Base-by-base conservation (phyloP, 2,888 invertebrate genomes). In the Pyrochroa serraticornis region DNA sequence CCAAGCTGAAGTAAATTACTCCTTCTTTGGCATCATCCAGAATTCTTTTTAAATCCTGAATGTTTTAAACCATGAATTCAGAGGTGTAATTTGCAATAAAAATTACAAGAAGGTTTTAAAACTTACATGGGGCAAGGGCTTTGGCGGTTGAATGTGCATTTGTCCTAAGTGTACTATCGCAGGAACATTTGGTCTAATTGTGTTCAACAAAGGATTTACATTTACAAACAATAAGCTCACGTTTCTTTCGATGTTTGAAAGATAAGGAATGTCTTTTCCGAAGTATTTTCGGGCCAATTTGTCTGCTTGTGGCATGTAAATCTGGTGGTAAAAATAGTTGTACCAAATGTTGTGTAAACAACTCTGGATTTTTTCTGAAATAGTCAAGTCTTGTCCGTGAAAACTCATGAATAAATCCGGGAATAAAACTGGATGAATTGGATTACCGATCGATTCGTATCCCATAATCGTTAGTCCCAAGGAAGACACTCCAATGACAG, bases 1-100 rank as follows among this genome's bases (percentile, higher is more conserved):
- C 82, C 47, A 82, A 69, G 61, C 80, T 78, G 56, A 80, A 79
- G 53, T 77, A 77, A 7, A 80, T 64, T 0, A 76, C 76, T 2
- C 80, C 80, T 44, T 79, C 66, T 32, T 68, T 68, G 1, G 77
- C 71, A 6, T 68, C 53, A 54, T 80, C 78, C 50, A 80, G 58
- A 61, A 75, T 71, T 8, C 63, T 36, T 63, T 78, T 59, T 7
- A 79, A 58, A 51, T 79, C 77, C 79, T 79, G 12, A 41, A 35
- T n/a, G 5, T 22, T 22, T 22, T 9, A 35, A 9, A 3, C 3
- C 36, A 3, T 3, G 36, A 35, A 35, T 35, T 2, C 2, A 6
- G 10, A 35, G 2, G 6, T 35, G n/a, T 35, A 3, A 3, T 6
- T 30, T 6, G 34, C 0, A 34, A 5, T 3, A 13, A 14, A 22